Percentiles rank a stretch among this genome's conserved stretches.
phyloP scores from a whole-genome alignment of 2,797 vertebrate genomes.

The Gymnoscopelus braueri region DNA sequence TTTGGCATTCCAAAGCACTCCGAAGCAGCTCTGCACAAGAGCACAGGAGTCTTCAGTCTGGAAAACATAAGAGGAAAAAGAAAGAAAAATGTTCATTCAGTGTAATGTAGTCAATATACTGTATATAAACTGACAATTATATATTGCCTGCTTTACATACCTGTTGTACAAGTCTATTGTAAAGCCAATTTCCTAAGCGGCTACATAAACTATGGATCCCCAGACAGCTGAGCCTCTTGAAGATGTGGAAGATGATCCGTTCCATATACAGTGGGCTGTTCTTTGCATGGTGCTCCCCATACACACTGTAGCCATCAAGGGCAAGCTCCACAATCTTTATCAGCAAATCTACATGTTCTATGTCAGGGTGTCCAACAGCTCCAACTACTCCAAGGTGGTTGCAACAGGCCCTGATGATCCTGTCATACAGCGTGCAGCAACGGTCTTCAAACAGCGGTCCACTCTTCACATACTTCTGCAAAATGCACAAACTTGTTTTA shows the following conservation, averaged over 20 bases:
- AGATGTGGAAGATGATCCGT: constrained; percentile 89
- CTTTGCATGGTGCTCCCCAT: constrained; percentile 51
- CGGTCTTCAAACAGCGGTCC: constrained; percentile 61
- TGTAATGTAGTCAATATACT: not conserved
- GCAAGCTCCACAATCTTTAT: constrained; percentile 83
- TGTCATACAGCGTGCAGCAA: constrained; percentile 78
- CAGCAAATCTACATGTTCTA: constrained; percentile 68
- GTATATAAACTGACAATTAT: not conserved
- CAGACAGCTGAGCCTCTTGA: constrained; percentile 78
- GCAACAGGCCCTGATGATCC: constrained; percentile 86
- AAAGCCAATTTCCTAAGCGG: constrained; percentile 78
- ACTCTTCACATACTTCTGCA: constrained; percentile 53
- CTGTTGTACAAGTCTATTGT: constrained; percentile 70
- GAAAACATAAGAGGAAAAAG: constrained; percentile 5
- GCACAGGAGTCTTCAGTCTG: constrained; percentile 77
- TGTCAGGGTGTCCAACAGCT: constrained; percentile 30
- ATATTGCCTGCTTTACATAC: constrained; percentile 47
- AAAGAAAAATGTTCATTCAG: not conserved
- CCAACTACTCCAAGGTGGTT: constrained; percentile 76
- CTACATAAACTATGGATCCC: constrained; percentile 50
- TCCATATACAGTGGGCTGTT: constrained; percentile 88
- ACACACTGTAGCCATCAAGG: constrained; percentile 76
- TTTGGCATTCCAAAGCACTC: constrained; percentile 83
- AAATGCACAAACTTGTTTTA: constrained; percentile 1
- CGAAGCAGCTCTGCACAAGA: constrained; percentile 81